A percentile compares a stretch with the other conserved stretches of the same genome.
phyloP scores from a whole-genome alignment of 2,113 vertebrate genomes.

The Sorex araneus region DNA sequence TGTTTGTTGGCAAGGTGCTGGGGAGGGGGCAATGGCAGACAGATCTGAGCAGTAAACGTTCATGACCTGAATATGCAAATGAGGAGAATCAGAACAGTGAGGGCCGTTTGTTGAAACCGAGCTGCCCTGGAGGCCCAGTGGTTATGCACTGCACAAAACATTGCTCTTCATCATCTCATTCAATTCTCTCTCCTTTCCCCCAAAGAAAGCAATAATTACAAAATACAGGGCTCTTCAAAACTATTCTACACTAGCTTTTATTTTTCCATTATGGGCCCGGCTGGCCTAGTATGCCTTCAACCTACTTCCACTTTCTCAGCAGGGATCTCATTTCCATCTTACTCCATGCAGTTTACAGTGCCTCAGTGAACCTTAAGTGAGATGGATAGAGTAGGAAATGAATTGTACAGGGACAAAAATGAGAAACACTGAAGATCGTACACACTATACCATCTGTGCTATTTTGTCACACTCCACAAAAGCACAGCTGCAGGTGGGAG shows the following conservation, averaged over 20 bases:
- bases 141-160: slow-evolving; percentile 52
- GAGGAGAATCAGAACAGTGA: slow-evolving; percentile 17
- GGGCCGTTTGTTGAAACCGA: not conserved
- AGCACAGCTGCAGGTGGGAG: slow-evolving; percentile 78
- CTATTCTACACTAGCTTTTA: slow-evolving; percentile 73
- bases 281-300: slow-evolving; percentile 79
- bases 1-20: slow-evolving; percentile 39
- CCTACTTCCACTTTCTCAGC: slow-evolving; percentile 83
- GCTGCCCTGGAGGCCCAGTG: slow-evolving; percentile 3
- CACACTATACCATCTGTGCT: slow-evolving; percentile 79
- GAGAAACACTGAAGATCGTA: slow-evolving; percentile 82
- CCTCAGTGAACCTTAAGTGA: slow-evolving; percentile 71
- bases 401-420: slow-evolving; percentile 79
- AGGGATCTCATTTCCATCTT: slow-evolving; percentile 82
- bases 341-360: slow-evolving; percentile 71
- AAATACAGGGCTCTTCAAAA: slow-evolving; percentile 72
- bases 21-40: not conserved
- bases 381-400: slow-evolving; percentile 74
- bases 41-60: slow-evolving; percentile 38
- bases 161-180: slow-evolving; percentile 44
- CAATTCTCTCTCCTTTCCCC: slow-evolving; percentile 26
- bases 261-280: slow-evolving; percentile 76
- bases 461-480: slow-evolving; percentile 71
- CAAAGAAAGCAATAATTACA: slow-evolving; percentile 72
- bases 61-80: not conserved